These are phyloP conservation scores for Tholera decimalis DNA, from an alignment of 2,888 invertebrate genomes.

Conservation along the genomic window DNA sequence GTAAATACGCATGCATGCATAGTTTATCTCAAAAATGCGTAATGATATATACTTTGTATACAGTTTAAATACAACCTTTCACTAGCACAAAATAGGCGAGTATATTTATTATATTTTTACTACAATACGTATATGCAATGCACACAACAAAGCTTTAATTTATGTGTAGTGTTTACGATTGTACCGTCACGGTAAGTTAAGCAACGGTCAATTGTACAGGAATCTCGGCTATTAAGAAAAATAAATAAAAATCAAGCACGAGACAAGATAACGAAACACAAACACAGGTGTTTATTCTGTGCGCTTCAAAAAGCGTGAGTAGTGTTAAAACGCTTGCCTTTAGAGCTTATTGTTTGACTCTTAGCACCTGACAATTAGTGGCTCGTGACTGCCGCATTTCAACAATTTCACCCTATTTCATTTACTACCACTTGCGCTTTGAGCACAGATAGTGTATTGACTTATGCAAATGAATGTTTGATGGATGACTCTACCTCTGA, in stretches of 20 bases:
- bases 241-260: conserved; percentile 58
- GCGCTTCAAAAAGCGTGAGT: conserved; percentile 75
- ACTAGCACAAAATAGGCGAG: conserved; percentile 17
- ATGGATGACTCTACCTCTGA: conserved; percentile 53
- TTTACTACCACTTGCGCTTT: conserved; percentile 24
- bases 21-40: conserved; percentile 37
- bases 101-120: conserved; percentile 18
- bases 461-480: conserved; percentile 44
- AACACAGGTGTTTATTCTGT: conserved; percentile 78
- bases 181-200: conserved; percentile 49
- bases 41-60: conserved; percentile 32
- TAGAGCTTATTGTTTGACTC: conserved; percentile 71
- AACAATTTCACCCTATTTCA: conserved; percentile 48
- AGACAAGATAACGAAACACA: conserved; percentile 75
- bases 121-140: conserved; percentile 14
- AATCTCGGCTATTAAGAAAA: conserved; percentile 50
- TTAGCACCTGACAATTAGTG: conserved; percentile 76
- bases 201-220: conserved; percentile 39
- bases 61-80: conserved; percentile 14
- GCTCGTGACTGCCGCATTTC: conserved; percentile 69
- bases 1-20: conserved; percentile 52
- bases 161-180: conserved; percentile 33
- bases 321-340: conserved; percentile 74
- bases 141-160: conserved; percentile 28
- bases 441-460: conserved; percentile 30